Evolutionary conservation across 2,113 vertebrate species (phyloP), one percentile per base, ranked within the genome.

Genomic region (Piliocolobus tephrosceles): DNA sequence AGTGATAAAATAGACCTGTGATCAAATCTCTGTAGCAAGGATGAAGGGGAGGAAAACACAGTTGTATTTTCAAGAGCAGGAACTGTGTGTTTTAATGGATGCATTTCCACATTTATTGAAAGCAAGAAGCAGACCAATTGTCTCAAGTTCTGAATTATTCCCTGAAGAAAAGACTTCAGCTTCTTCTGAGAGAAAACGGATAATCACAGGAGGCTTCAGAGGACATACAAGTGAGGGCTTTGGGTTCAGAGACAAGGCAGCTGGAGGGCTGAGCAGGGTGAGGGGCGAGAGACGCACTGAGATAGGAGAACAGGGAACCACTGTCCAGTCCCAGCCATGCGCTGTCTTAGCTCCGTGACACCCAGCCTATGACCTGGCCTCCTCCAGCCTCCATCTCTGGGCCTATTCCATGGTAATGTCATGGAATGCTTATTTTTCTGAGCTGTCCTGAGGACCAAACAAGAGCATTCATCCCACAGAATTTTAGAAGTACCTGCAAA

Each of bases 111-210:
- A 45, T 96, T 97, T 97, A 93, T 78, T 88, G 92, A 91, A 83
- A 97, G 52, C 78, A 96, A 80, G 72, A 98, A 94, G 94, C 95
- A 95, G 85, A 96, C 10, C n/a, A 58, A 66, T 98, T 97, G 95
- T 97, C 95, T 88, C 66, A 80, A 89, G 94, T 91, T 85, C 94
- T 93, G 96, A 81, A 50, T 75, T 73, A 90, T 58, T 80, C 40
- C n/a, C 66, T 57, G 50, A 85, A 64, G 66, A 95, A 92, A 94
- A 95, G 78, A 78, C 40, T 66, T 17, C 57, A 57, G 14, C 76
- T 94, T 84, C 30, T 76, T 82, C 27, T 64, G 93, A 97, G 83
- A 96, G 66, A 32, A 94, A 88, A 94, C 1, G 30, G 13, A 40
- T 27, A 3, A 38, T 0, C 23, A 94, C 47, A 5, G 43, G 66